Evolutionary conservation across 1,140 invertebrate species (phyloP), one percentile per base, ranked within the genome.

Genomic region (Drosophila guanche): DNA sequence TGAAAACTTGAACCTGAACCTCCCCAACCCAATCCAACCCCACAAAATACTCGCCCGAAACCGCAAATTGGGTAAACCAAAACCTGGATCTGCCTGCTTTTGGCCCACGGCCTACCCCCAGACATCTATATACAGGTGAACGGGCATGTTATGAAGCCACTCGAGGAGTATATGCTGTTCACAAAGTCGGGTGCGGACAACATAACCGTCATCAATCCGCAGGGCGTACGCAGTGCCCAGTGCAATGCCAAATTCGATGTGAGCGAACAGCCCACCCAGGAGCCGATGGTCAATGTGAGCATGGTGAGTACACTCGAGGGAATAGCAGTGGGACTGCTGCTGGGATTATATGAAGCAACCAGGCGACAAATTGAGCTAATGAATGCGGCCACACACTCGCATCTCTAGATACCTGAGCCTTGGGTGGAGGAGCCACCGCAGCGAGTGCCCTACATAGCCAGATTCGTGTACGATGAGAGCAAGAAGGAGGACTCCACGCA

Each of bases 161-260:
- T 97, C 43, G 96, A 97, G 91, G 96, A 97, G 85, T 97, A 97
- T 89, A 97, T 97, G 96, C 91, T 96, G 5, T 97, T 96, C 90
- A 96, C 95, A 2, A 95, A 96, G 76, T 95, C 95, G 33, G 95
- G 95, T 47, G 94, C 95, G 50, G 96, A 96, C 84, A 95, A 95
- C 47, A 95, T 97, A 14, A 94, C 95, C 59, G 95, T 96, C 4
- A 95, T 95, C 12, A 96, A 96, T 90, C 94, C 95, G 1, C 95
- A 95, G 63, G 96, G 96, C n/a, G 95, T 97, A 1, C 92, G 96
- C 76, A 96, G 95, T 88, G 96, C 96, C 4, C 95, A 96, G 74
- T 97, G 96, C 91, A 95, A 93, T 53, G 92, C 95, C 0, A 94
- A 95, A 69, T 97, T 97, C 79, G 94, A 95, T 88, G 91, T 92